These are phyloP conservation scores for Scartelaos histophorus DNA, from an alignment of 2,113 vertebrate genomes.

Conservation along the genomic window DNA sequence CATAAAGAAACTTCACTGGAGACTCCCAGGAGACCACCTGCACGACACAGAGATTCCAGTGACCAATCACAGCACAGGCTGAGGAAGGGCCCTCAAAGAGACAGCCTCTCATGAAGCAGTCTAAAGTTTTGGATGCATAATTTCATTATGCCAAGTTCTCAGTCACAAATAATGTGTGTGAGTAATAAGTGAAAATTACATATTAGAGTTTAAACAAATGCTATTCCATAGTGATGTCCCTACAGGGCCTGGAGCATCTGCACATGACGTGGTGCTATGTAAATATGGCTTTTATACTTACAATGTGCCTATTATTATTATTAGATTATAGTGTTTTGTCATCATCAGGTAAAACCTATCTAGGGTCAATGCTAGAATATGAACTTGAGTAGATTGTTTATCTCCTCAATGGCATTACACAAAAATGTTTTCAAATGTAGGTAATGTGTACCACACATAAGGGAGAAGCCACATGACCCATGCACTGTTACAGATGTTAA, in stretches of 20 bases:
- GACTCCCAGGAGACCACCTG: not conserved
- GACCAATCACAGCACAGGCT: slow-evolving; percentile 1
- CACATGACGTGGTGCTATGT: slow-evolving; percentile 43
- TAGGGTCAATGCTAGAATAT: slow-evolving; percentile 41
- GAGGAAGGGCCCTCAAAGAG: not conserved
- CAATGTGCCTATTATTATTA: slow-evolving; percentile 28
- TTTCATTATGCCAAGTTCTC: not conserved
- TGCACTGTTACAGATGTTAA: slow-evolving; percentile 28
- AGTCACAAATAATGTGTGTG: not conserved
- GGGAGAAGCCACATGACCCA: slow-evolving; percentile 40
- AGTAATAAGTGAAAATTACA: not conserved
- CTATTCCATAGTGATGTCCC: not conserved
- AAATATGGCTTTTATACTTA: slow-evolving; percentile 44
- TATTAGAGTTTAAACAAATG: not conserved
- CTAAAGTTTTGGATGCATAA: not conserved
- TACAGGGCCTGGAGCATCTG: not conserved
- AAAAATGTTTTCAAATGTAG: not conserved
- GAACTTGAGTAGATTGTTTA: slow-evolving; percentile 41
- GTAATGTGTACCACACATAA: not conserved
- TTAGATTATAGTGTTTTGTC: slow-evolving; percentile 34
- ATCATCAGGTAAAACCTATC: slow-evolving; percentile 37
- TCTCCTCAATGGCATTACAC: not conserved
- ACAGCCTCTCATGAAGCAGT: not conserved
- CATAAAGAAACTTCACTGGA: not conserved
- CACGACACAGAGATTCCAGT: not conserved